A percentile compares a stretch with the other conserved stretches of the same genome.
phyloP scores from a whole-genome alignment of 1,140 invertebrate genomes.

The Diploscapter pachys region DNA sequence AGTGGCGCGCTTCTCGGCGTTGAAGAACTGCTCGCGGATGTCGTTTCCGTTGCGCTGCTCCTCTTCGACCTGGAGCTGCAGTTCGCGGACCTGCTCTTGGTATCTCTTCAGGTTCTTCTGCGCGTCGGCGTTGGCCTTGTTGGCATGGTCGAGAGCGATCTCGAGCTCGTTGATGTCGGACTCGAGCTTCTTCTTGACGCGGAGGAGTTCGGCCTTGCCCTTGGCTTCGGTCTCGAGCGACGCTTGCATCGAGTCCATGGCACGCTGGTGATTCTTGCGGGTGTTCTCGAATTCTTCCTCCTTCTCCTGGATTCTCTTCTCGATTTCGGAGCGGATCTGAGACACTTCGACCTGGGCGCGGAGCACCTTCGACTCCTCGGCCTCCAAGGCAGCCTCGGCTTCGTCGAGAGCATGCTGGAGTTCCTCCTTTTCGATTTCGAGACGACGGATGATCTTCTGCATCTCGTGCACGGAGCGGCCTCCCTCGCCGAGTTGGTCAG shows the following conservation, averaged over 20 bases:
- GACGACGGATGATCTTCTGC: constrained; percentile 93
- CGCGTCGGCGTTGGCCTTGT: constrained; percentile 94
- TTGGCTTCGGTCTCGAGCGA: constrained; percentile 96
- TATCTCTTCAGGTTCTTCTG: constrained; percentile 94
- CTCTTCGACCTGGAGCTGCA: constrained; percentile 67
- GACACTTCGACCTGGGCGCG: constrained; percentile 93
- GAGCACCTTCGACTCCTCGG: constrained; percentile 84
- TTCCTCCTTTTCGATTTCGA: constrained; percentile 98
- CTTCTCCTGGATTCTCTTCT: constrained; percentile 95
- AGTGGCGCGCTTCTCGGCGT: constrained; percentile 66
- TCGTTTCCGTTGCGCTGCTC: constrained; percentile 57
- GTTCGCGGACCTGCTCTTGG: constrained; percentile 91
- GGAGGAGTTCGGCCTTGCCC: constrained; percentile 96
- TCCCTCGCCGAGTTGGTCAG: constrained; percentile 97
- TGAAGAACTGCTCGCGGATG: constrained; percentile 54
- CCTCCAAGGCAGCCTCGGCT: constrained; percentile 95
- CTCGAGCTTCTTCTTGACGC: constrained; percentile 99
- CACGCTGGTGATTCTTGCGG: constrained; percentile 95
- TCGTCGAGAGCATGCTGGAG: constrained; percentile 92
- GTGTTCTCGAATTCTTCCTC: constrained; percentile 99
- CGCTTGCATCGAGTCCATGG: constrained; percentile 95
- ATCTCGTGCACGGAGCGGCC: constrained; percentile 88
- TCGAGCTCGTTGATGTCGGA: constrained; percentile 98
- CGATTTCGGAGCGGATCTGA: constrained; percentile 95
- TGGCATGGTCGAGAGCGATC: constrained; percentile 93